phyloP scores from a whole-genome alignment of 1,140 invertebrate species.

The Hesperophylax magnus region DNA sequence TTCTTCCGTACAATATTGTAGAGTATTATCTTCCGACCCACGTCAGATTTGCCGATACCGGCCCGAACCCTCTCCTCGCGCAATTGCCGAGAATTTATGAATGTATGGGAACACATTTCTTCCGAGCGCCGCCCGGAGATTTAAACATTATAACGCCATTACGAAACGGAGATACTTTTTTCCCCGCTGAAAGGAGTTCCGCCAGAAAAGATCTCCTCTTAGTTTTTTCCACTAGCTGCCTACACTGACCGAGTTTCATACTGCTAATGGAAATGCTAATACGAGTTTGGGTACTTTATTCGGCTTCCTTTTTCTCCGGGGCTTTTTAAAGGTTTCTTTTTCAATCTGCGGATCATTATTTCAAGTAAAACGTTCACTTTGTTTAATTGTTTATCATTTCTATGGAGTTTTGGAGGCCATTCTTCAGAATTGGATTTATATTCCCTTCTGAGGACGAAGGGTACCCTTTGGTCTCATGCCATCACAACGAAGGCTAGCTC shows the following conservation, averaged over 20 bases:
- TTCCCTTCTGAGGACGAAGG: too few relatives aligned
- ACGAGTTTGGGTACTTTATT: constrained; percentile 16
- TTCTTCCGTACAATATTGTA: too few relatives aligned
- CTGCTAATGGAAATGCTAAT: constrained; percentile 29
- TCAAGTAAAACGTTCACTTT: too few relatives aligned
- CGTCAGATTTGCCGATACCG: constrained; percentile 10
- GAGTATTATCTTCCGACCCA: constrained; percentile 2
- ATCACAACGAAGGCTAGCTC: too few relatives aligned
- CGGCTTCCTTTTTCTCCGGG: neutral
- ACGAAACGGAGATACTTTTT: constrained; percentile 45
- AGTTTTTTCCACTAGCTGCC: constrained; percentile 17
- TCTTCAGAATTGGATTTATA: too few relatives aligned
- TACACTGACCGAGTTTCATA: constrained; percentile 21
- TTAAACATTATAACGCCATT: constrained; percentile 55
- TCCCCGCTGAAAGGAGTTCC: constrained; percentile 35
- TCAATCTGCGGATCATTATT: neutral
- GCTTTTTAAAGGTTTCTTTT: neutral
- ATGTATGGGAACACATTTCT: constrained; percentile 42
- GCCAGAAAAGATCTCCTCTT: constrained; percentile 12
- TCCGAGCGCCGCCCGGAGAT: constrained; percentile 30
- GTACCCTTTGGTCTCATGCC: too few relatives aligned
- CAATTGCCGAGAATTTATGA: constrained; percentile 46
- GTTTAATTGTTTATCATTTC: too few relatives aligned
- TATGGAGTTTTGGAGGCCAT: too few relatives aligned
- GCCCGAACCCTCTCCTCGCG: neutral